These are phyloP conservation scores for Forpus xanthops DNA, from an alignment of 2,797 vertebrate genomes.

Conservation along the genomic window DNA sequence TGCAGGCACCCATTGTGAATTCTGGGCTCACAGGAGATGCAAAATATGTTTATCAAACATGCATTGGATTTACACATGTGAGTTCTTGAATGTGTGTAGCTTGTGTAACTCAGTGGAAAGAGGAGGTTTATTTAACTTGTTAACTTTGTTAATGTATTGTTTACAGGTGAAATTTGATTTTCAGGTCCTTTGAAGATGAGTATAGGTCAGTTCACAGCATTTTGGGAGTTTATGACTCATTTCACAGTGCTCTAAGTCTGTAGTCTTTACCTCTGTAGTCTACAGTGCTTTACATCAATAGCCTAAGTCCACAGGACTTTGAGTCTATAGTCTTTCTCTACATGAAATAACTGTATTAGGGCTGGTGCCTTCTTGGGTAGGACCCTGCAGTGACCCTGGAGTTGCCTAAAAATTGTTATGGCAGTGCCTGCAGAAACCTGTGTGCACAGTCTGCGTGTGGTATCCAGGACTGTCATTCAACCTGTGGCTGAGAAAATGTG, in stretches of 20 bases:
- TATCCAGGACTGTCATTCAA: neutral
- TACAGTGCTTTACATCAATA: neutral
- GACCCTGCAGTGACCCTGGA: neutral
- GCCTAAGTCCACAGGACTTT: neutral
- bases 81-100: neutral
- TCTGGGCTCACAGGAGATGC: neutral
- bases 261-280: neutral
- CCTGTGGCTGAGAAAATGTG: neutral
- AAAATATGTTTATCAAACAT: neutral
- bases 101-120: neutral
- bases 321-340: rapidly evolving
- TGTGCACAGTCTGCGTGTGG: neutral
- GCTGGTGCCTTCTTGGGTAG: neutral
- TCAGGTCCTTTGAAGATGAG: neutral
- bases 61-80: neutral
- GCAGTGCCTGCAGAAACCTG: neutral
- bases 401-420: neutral
- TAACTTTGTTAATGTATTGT: neutral
- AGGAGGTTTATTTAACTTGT: neutral
- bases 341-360: neutral
- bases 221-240: neutral
- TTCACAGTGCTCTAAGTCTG: neutral
- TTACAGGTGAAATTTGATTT: neutral
- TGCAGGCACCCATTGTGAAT: neutral
- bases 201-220: neutral